Evolutionary conservation across 2,888 invertebrate genomes (phyloP).

Genomic region (Nasonovia ribisnigri): DNA sequence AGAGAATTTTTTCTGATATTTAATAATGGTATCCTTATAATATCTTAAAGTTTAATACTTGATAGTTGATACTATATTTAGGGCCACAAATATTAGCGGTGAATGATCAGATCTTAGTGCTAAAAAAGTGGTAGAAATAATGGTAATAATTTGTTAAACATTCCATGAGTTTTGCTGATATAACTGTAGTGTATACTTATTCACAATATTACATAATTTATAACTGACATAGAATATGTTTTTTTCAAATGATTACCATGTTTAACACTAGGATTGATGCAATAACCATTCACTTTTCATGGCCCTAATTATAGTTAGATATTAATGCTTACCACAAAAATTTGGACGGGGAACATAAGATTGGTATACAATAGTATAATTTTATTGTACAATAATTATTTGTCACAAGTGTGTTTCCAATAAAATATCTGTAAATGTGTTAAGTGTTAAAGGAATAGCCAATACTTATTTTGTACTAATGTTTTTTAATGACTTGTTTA

Average conservation of each 20-base stretch:
- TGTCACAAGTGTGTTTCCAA: not conserved
- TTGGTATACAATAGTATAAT: not conserved
- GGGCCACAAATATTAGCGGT: not conserved
- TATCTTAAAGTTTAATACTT: not conserved
- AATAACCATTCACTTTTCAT: not conserved
- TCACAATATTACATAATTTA: not conserved
- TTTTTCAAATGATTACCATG: not conserved
- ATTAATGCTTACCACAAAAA: not conserved
- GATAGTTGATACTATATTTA: not conserved
- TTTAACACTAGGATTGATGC: not conserved
- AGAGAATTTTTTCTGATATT: not conserved
- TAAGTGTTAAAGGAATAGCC: not conserved
- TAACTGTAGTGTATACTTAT: not conserved
- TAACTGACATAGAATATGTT: not conserved
- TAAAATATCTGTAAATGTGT: not conserved
- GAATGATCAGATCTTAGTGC: not conserved
- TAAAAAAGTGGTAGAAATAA: not conserved
- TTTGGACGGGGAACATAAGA: not conserved
- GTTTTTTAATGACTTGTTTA: not conserved
- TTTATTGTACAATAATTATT: not conserved
- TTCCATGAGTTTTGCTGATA: not conserved
- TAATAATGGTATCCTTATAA: too few species aligned
- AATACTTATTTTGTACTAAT: not conserved
- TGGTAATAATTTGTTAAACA: not conserved
- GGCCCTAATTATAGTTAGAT: not conserved